phyloP scores from a whole-genome alignment of 2,113 vertebrate genomes.

The Phylloscopus trochiloides region DNA sequence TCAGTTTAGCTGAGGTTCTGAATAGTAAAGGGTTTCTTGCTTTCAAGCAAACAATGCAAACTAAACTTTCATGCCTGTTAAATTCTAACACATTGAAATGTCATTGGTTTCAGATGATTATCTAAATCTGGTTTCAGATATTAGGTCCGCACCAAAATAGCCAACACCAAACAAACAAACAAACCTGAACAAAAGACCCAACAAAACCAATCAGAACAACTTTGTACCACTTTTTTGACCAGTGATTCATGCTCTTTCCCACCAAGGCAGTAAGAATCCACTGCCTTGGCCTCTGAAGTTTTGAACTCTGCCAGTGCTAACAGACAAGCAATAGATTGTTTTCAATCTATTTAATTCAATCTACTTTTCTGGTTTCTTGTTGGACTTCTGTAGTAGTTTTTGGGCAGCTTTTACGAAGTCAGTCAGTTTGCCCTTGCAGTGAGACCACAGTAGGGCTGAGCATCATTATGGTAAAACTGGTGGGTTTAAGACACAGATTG shows the following conservation, averaged over 20 bases:
- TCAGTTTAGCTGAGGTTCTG: not conserved
- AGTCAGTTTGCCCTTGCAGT: not conserved
- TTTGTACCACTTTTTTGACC: not conserved
- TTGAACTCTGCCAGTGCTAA: not conserved
- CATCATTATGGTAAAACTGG: not conserved
- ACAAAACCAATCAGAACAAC: not conserved
- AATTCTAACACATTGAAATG: not conserved
- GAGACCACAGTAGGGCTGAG: not conserved
- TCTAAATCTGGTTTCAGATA: not conserved
- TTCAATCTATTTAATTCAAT: not conserved
- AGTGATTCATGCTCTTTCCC: not conserved
- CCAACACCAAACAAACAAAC: not conserved
- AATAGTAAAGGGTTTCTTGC: not conserved
- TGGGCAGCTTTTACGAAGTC: not conserved
- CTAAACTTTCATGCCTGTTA: not conserved
- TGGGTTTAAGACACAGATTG: not conserved
- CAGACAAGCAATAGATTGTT: not conserved
- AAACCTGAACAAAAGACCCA: not conserved
- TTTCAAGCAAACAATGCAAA: not conserved
- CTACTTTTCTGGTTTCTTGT: not conserved
- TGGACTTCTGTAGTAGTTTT: not conserved
- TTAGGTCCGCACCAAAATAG: not conserved
- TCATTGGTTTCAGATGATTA: not conserved
- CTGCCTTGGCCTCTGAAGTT: not conserved
- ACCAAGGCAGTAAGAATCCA: not conserved